Conservation (phyloP, 2,888 invertebrate species). For the Clitarchus hookeri region DNA sequence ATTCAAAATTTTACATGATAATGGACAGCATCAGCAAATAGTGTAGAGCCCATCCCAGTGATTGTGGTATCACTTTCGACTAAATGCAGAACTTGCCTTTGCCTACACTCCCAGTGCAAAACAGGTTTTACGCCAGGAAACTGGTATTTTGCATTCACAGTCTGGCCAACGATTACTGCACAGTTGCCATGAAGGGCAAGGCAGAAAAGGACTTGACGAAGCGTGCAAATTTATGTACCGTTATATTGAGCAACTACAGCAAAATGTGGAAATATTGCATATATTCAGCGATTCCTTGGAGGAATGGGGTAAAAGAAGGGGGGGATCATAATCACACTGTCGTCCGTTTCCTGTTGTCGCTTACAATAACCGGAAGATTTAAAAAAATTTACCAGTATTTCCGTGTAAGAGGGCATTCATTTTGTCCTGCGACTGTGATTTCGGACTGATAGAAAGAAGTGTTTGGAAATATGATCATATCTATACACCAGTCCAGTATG, state of each 20-base stretch:
- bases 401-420: no score
- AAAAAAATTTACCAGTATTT: neutral
- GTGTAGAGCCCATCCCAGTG: neutral
- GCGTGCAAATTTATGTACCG: neutral
- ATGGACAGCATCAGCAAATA: neutral
- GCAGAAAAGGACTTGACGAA: neutral
- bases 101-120: neutral
- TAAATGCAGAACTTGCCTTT: conserved; percentile 22
- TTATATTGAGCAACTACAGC: neutral
- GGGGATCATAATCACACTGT: neutral
- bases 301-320: no score
- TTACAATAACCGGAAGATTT: neutral
- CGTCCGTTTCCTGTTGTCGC: neutral
- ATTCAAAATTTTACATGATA: no score
- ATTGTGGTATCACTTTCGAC: neutral
- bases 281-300: neutral
- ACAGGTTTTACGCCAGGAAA: neutral
- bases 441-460: no score
- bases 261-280: neutral
- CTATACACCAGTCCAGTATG: no score
- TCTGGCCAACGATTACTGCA: neutral
- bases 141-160: neutral
- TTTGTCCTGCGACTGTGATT: no score
- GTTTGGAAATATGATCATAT: no score
- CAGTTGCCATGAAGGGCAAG: neutral